Percentiles rank a stretch among this genome's conserved stretches.
These are phyloP conservation scores for Falco punctatus DNA, from an alignment of 2,113 vertebrate genomes.

Conservation along the genomic window DNA sequence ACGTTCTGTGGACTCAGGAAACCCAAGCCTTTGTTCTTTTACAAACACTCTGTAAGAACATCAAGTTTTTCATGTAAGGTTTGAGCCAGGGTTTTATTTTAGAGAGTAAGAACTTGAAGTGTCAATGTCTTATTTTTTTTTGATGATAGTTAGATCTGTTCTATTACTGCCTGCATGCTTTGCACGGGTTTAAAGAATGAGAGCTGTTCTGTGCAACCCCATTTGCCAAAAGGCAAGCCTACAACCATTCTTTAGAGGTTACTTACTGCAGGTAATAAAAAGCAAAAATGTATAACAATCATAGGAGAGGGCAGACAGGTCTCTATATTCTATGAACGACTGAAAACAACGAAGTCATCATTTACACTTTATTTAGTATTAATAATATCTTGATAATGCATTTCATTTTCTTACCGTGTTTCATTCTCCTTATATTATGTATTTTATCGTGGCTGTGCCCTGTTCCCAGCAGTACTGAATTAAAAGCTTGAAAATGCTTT, in stretches of 20 bases:
- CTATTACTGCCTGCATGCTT: not conserved
- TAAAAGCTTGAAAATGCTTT: not conserved
- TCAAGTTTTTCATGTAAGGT: not conserved
- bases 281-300: not conserved
- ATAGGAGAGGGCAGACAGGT: not conserved
- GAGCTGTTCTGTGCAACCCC: not conserved
- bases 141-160: not conserved
- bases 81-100: not conserved
- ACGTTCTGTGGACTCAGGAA: not conserved
- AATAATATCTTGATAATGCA: not conserved
- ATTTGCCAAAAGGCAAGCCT: not conserved
- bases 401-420: not conserved
- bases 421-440: not conserved
- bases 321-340: not conserved
- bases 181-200: not conserved
- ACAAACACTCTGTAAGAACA: not conserved
- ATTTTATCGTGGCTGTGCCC: not conserved
- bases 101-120: not conserved
- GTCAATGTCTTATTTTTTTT: not conserved
- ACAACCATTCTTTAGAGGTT: not conserved
- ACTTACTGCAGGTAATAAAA: not conserved
- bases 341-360: not conserved
- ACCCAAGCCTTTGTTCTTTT: not conserved
- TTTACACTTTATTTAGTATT: not conserved
- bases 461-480: not conserved